Evolutionary conservation across 2,888 invertebrate genomes (phyloP).

Genomic region (Dermolepida albohirtum): DNA sequence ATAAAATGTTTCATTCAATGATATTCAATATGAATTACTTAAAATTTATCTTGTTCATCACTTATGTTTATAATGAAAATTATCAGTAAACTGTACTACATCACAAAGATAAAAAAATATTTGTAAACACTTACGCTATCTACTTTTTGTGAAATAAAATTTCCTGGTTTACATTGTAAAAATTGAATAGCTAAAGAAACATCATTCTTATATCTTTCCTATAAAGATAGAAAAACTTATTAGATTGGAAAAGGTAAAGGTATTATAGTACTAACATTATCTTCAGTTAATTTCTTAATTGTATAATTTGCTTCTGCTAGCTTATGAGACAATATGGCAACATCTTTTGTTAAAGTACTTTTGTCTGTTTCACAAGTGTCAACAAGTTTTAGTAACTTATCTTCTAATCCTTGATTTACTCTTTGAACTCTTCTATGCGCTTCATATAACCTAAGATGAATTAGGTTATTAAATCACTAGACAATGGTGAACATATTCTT

Average conservation of each 20-base stretch:
- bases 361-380: conserved; percentile 94
- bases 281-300: conserved; percentile 84
- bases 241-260: conserved; percentile 29
- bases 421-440: conserved; percentile 94
- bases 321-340: conserved; percentile 85
- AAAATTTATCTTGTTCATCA: no score
- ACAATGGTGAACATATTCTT: conserved; percentile 9
- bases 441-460: conserved; percentile 80
- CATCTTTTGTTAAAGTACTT: conserved; percentile 85
- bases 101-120: conserved; percentile 16
- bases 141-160: conserved; percentile 92
- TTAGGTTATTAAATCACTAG: conserved; percentile 3
- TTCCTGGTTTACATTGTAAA: conserved; percentile 93
- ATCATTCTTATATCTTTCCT: conserved; percentile 95
- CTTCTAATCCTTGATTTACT: conserved; percentile 94
- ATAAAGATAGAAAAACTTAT: conserved; percentile 57
- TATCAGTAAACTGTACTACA: background rate
- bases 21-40: no score
- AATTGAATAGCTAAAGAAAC: conserved; percentile 94
- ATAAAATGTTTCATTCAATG: no score
- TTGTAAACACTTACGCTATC: conserved; percentile 78
- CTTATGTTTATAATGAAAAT: no score
- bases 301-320: conserved; percentile 87
- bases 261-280: conserved; percentile 76
- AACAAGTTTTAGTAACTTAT: conserved; percentile 91